A percentile compares a stretch with the other conserved stretches of the same genome.
Conservation (phyloP, 2,113 vertebrate genomes). For the Ochotona princeps region DNA sequence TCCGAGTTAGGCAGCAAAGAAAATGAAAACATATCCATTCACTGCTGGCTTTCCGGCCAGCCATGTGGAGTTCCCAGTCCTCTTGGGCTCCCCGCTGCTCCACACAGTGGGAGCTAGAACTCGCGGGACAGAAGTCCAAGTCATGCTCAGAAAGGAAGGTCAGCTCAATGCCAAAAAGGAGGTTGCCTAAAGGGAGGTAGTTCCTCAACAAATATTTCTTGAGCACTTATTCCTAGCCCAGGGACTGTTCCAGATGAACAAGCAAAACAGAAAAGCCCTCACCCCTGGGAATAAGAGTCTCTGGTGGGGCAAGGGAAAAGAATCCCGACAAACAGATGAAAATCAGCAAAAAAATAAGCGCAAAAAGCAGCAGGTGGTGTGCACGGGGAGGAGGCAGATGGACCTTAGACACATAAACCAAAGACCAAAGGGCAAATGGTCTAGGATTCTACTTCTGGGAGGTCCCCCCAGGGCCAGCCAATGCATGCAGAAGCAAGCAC, state of each 20-base stretch:
- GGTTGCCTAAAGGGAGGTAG: background rate
- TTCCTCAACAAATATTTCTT: background rate
- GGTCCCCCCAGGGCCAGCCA: too few species aligned
- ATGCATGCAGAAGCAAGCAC: too few species aligned
- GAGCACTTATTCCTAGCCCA: background rate
- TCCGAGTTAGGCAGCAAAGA: background rate
- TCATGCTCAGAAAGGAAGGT: background rate
- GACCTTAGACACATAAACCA: too few species aligned
- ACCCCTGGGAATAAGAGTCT: background rate
- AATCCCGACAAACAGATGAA: background rate
- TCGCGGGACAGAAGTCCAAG: background rate
- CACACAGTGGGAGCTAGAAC: background rate
- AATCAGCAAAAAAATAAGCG: background rate
- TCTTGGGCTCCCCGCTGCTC: background rate
- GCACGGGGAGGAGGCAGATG: background rate
- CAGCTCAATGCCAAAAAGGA: background rate
- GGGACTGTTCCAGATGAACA: background rate
- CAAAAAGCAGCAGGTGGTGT: background rate
- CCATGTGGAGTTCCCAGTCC: background rate
- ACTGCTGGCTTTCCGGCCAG: background rate
- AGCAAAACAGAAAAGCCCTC: slow-evolving; percentile 6
- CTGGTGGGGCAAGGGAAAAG: background rate
- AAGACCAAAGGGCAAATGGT: too few species aligned
- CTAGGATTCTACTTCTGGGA: too few species aligned
- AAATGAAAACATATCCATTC: background rate